Evolutionary conservation across 2,797 vertebrate species (phyloP).

Genomic region (Malacoctenus gilli): DNA sequence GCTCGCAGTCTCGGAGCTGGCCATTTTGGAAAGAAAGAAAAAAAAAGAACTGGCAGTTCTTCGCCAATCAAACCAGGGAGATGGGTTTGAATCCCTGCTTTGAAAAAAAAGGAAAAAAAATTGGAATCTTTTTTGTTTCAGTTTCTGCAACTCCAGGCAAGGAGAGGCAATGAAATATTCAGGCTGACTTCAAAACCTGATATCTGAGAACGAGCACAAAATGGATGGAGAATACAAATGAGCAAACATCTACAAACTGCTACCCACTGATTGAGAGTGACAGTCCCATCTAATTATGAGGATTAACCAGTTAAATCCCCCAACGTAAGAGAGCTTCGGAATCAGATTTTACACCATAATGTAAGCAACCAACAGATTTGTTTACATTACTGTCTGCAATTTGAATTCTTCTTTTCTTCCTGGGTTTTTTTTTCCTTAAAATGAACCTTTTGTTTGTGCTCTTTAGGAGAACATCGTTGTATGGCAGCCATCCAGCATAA

Average conservation of each 20-base stretch:
- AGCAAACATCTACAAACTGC: slow-evolving; percentile 25
- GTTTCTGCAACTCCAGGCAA: slow-evolving; percentile 3
- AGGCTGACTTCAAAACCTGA: slow-evolving; percentile 22
- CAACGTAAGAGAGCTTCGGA: neutral
- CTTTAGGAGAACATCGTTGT: slow-evolving; percentile 19
- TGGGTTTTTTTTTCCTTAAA: no score
- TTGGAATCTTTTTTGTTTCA: slow-evolving; percentile 12
- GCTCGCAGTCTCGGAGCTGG: slow-evolving; percentile 14
- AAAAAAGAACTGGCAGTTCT: no score
- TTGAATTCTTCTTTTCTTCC: slow-evolving; percentile 27
- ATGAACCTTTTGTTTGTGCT: slow-evolving; percentile 2
- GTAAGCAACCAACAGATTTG: slow-evolving; percentile 27
- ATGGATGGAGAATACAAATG: slow-evolving; percentile 47
- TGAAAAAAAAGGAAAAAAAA: slow-evolving; percentile 11
- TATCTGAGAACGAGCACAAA: slow-evolving; percentile 27
- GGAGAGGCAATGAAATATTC: slow-evolving; percentile 11
- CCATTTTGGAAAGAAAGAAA: slow-evolving; percentile 22
- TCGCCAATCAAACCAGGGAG: slow-evolving; percentile 11
- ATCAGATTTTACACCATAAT: slow-evolving; percentile 19
- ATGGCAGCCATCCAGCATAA: slow-evolving; percentile 50
- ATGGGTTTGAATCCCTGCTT: slow-evolving; percentile 4
- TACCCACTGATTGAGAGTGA: slow-evolving; percentile 12
- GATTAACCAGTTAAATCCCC: slow-evolving; percentile 16
- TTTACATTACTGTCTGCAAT: slow-evolving; percentile 37
- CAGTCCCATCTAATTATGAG: slow-evolving; percentile 17